These are phyloP conservation scores for Apogon talboti DNA, from an alignment of 2,797 vertebrate genomes.

Conservation along the genomic window DNA sequence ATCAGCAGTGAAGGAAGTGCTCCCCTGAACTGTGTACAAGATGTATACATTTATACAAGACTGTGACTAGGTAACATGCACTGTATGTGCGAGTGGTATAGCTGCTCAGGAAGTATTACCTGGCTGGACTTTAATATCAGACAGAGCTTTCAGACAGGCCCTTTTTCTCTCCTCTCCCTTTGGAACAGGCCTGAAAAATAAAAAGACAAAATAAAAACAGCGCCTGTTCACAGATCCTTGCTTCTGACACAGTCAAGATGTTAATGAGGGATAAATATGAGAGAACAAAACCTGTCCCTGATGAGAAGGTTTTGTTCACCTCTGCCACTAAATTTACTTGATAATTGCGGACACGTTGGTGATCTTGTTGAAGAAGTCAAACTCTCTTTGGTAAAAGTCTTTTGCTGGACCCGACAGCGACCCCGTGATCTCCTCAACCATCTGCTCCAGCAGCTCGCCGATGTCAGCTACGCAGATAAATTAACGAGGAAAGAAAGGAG, in stretches of 20 bases:
- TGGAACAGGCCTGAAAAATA: conserved; percentile 88
- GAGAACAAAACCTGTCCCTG: too few relatives aligned
- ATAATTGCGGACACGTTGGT: conserved; percentile 96
- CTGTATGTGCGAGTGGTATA: too few relatives aligned
- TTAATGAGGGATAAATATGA: not conserved
- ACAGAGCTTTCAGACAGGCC: conserved; percentile 94
- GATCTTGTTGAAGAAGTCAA: conserved; percentile 98
- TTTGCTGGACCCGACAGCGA: conserved; percentile 96
- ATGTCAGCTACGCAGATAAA: conserved; percentile 88
- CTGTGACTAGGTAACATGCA: too few relatives aligned
- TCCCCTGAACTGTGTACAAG: too few relatives aligned
- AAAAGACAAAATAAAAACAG: not conserved
- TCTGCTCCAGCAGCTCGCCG: conserved; percentile 94
- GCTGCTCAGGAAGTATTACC: conserved; percentile 76
- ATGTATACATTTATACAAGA: too few relatives aligned
- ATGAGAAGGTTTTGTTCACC: not conserved
- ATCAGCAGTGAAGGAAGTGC: too few relatives aligned
- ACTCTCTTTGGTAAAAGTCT: conserved; percentile 97
- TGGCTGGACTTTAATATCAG: conserved; percentile 95
- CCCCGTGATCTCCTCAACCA: conserved; percentile 94
- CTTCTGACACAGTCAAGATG: not conserved
- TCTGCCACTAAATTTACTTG: conserved; percentile 83
- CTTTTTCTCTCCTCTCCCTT: conserved; percentile 97
- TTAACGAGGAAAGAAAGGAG: not conserved
- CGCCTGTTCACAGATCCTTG: not conserved